phyloP scores from a whole-genome alignment of 1,140 invertebrate genomes.

The Aculops lycopersici region DNA sequence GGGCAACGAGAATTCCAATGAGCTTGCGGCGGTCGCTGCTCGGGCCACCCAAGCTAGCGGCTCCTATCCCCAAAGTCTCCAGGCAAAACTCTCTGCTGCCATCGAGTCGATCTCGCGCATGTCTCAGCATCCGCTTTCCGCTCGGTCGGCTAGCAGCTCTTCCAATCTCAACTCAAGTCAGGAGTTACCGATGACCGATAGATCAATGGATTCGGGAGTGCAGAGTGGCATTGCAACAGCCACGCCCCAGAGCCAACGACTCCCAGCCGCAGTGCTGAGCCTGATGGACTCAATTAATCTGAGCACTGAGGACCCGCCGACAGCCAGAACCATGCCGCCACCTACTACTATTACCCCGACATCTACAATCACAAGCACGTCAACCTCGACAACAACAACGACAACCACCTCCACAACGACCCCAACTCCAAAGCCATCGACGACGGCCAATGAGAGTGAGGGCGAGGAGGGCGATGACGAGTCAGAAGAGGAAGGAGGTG shows the following conservation, averaged over 20 bases:
- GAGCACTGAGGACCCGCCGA: neutral
- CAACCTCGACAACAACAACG: constrained; percentile 1
- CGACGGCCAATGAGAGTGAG: no score
- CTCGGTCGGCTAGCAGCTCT: neutral
- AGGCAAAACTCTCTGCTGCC: neutral
- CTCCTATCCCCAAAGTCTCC: neutral
- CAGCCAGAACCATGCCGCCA: neutral
- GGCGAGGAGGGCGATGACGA: no score
- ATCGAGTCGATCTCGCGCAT: neutral
- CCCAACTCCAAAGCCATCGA: neutral
- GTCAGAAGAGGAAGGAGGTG: no score
- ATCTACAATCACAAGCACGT: constrained; percentile 1
- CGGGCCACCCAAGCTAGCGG: neutral
- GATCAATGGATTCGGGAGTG: no score
- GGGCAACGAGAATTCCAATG: constrained; percentile 2
- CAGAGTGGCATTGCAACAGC: no score
- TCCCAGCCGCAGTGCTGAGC: no score
- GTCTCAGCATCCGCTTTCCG: neutral
- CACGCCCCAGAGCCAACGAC: no score
- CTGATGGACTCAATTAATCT: no score
- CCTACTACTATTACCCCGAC: neutral
- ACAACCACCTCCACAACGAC: constrained; percentile 2
- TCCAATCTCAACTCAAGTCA: no score
- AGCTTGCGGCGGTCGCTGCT: neutral
- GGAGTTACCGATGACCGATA: no score